phyloP scores from a whole-genome alignment of 2,113 vertebrate species.

The Hylia prasina region DNA sequence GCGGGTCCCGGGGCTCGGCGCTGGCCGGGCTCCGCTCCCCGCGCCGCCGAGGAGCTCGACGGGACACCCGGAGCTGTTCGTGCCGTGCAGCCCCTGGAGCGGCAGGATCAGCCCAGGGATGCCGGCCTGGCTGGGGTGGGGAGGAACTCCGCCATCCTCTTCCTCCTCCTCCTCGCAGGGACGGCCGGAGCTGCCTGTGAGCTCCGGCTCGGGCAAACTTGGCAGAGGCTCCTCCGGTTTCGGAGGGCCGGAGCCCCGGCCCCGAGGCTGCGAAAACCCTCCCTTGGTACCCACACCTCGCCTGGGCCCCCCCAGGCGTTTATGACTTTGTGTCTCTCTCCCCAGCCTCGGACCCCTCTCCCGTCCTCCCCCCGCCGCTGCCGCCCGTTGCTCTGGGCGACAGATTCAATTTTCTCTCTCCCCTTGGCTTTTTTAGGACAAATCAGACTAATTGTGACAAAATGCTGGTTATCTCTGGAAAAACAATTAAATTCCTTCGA shows the following conservation, averaged over 20 bases:
- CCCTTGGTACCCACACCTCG: no score
- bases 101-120: not conserved
- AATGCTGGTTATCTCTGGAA: constrained; percentile 87
- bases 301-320: not conserved
- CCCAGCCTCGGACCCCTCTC: not conserved
- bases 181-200: not conserved
- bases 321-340: not conserved
- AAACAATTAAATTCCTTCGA: constrained; percentile 90
- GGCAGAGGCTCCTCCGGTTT: not conserved
- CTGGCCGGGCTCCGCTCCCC: not conserved
- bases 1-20: not conserved
- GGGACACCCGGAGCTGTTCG: not conserved
- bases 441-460: constrained; percentile 91
- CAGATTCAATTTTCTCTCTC: constrained; percentile 71
- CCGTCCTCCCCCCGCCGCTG: not conserved
- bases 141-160: not conserved
- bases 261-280: not conserved
- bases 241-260: not conserved
- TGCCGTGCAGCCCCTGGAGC: not conserved
- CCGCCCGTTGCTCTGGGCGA: constrained; percentile 58
- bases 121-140: not conserved
- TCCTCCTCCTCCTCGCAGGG: not conserved
- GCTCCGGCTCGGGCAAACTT: not conserved
- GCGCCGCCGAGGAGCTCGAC: no score
- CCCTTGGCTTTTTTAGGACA: constrained; percentile 71